Evolutionary conservation across 1,140 invertebrate genomes (phyloP).

Genomic region (Caenorhabditis brenneri): DNA sequence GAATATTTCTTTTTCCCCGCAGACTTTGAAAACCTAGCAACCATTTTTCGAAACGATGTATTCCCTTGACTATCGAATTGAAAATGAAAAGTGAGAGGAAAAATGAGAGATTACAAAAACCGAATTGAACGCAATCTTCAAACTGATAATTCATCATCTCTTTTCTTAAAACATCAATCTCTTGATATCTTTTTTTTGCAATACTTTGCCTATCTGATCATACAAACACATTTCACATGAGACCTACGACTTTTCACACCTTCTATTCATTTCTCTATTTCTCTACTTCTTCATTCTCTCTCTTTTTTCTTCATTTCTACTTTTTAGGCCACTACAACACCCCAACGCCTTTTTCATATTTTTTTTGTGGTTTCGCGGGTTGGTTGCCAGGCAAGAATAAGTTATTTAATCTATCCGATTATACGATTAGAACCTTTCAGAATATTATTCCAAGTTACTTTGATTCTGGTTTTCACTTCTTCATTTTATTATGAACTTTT

Average conservation of each 20-base stretch:
- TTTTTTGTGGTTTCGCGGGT: background rate
- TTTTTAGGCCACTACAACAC: conserved; percentile 41
- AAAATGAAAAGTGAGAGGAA: too few species aligned
- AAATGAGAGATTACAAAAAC: too few species aligned
- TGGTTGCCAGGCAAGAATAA: too few species aligned
- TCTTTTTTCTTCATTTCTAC: background rate
- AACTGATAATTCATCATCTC: too few species aligned
- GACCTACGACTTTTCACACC: background rate
- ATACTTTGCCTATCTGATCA: conserved; percentile 11
- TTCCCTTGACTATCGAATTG: too few species aligned
- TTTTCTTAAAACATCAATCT: background rate
- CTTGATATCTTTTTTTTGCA: background rate
- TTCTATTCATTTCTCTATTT: background rate
- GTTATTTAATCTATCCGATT: background rate
- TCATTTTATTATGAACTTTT: background rate
- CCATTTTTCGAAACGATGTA: too few species aligned
- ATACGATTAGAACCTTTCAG: background rate
- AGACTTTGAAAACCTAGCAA: too few species aligned
- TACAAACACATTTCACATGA: background rate
- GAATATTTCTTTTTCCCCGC: too few species aligned
- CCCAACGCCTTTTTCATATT: too few species aligned
- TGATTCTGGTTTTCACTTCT: background rate
- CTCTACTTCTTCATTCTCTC: background rate
- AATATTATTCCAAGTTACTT: too few species aligned
- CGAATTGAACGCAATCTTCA: too few species aligned